Evolutionary conservation across 2,797 vertebrate species (phyloP).

Genomic region (Lepidocolaptes lacrymiger): DNA sequence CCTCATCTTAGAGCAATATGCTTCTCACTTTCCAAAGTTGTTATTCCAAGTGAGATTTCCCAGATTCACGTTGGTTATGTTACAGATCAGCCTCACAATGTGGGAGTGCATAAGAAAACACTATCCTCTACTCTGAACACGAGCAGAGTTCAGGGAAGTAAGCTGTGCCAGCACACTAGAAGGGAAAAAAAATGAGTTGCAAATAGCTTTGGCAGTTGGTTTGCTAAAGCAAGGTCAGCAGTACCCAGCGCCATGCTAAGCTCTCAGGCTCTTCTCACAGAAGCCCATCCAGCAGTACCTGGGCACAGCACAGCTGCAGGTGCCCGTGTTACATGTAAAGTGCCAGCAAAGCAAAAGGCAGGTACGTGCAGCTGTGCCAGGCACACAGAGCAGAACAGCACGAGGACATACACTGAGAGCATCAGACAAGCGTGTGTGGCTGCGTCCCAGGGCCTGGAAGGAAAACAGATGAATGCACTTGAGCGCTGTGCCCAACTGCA

Average conservation of each 20-base stretch:
- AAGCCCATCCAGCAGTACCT: not conserved
- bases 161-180: not conserved
- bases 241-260: fast-evolving
- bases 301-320: not conserved
- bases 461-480: not conserved
- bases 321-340: fast-evolving
- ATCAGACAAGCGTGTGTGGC: not conserved
- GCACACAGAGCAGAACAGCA: not conserved
- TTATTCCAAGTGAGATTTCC: not conserved
- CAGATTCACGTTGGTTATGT: not conserved
- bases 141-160: not conserved
- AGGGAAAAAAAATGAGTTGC: fast-evolving
- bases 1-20: not conserved
- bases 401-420: not conserved
- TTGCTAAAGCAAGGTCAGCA: not conserved
- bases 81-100: not conserved
- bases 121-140: not conserved
- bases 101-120: not conserved
- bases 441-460: not conserved
- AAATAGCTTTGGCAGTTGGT: not conserved
- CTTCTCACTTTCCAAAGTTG: not conserved
- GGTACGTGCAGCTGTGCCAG: not conserved
- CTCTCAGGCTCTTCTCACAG: not conserved
- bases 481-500: fast-evolving
- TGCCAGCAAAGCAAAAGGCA: not conserved